Conservation (phyloP, 2,797 vertebrate species). For the Dryobates pubescens region DNA sequence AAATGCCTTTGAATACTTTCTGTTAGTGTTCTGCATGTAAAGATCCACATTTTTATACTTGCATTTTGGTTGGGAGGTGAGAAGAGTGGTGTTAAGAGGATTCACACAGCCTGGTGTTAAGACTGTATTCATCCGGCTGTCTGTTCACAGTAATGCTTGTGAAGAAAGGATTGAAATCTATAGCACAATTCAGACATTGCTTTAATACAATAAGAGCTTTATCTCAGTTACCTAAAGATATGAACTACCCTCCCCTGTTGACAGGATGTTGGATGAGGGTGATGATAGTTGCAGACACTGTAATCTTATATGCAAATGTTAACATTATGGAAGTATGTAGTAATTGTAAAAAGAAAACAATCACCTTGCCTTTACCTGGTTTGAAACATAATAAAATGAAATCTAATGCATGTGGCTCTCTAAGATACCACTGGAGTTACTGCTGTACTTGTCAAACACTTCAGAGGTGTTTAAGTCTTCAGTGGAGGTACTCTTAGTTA, state of each 20-base stretch:
- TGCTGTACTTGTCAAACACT: not conserved
- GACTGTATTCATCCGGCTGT: not conserved
- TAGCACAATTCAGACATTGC: not conserved
- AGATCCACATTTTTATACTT: not conserved
- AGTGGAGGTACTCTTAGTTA: not conserved
- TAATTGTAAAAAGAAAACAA: not conserved
- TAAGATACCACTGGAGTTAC: not conserved
- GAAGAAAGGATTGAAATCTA: not conserved
- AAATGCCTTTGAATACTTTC: not conserved
- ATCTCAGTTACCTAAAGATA: not conserved
- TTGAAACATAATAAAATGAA: not conserved
- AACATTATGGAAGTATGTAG: not conserved
- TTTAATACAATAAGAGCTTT: not conserved
- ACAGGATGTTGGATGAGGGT: not conserved
- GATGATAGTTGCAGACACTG: rapidly evolving
- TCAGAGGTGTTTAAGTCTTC: not conserved
- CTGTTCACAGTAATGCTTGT: not conserved
- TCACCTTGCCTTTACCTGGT: not conserved
- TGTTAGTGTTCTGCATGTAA: not conserved
- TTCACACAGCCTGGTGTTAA: not conserved
- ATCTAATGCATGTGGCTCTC: not conserved
- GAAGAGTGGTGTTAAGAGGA: not conserved
- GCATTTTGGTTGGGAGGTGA: not conserved
- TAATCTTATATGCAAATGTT: not conserved
- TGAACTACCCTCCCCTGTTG: not conserved